Evolutionary conservation across 2,888 invertebrate genomes (phyloP), one percentile per base, ranked within the genome.

Genomic region (Conus canariensis): DNA sequence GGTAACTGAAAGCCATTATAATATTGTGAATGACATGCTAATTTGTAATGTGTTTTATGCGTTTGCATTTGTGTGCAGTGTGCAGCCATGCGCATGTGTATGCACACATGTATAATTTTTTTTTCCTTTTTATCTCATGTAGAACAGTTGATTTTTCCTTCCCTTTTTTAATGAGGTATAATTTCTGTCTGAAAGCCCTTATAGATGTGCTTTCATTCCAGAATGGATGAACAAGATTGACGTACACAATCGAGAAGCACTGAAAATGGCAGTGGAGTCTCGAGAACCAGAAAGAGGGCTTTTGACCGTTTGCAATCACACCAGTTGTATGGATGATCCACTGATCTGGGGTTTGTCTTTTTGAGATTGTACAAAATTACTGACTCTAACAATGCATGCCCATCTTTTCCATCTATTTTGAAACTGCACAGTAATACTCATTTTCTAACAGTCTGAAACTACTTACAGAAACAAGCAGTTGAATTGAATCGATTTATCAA

Each of bases 271-370:
- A 5, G 77, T 96, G 9, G 93, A 94, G 85, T 91, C 94, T 1
- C 92, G 95, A 88, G 93, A 93, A 14, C 90, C 90, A 25, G 90
- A 92, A 14, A 91, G 92, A 89, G 98, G 99, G 88, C 97, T 99
- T 91, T 97, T 99, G 92, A 99, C 99, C 85, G 98, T 99, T 91
- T 98, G 98, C 94, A 99, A 99, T 97, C 99, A 99, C 97, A 97
- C 98, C 97, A 99, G 99, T 92, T 99, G 99, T 97, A 98, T 99
- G 96, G 99, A 99, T 97, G 99, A 99, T 97, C 99, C 99, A 59
- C 98, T 98, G 92, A 97, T 99, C 90, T 99, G 99, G 98, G 98
- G 99, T 98, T 97, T 97, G 97, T 96, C 45, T 70, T 83, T 19
- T 45, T 45, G 45, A 45, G 4, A 45, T 45, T 45, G 45, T 45